Base-by-base conservation (phyloP, 2,888 invertebrate genomes). In the Pachycephus smyrnensis region DNA sequence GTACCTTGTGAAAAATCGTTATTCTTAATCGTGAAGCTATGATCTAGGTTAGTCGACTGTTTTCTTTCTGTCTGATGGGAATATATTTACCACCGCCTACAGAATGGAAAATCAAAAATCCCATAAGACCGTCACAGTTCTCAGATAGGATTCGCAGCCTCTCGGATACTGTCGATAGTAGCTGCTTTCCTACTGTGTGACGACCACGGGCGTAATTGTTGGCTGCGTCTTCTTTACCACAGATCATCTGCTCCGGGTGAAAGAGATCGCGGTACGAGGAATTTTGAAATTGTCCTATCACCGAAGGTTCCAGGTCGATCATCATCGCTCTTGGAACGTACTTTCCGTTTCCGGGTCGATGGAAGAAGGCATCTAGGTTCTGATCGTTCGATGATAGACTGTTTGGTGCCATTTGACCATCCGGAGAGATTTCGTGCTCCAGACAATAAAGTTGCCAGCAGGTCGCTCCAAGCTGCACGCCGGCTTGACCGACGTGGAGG, bases 291-390 rank as follows among this genome's bases (percentile, higher is more conserved):
- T 82, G 81, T 75, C 82, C 83, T 55, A 86, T 78, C 31, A 94
- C 94, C 77, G 94, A 94, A 33, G 94, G 94, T 86, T 94, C 94
- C 78, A 94, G 89, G 85, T 94, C 94, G 40, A 94, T 93, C 88
- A 94, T 93, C 68, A 94, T 92, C 30, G 90, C 92, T 73, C 94
- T 89, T 23, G 94, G 94, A 0, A 94, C 93, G 85, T 93, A 94
- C 84, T 94, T 94, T 35, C 93, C 94, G 75, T 92, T 90, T 73
- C 93, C 93, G 32, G 93, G 93, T 87, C 94, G 93, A 33, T 80
- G 81, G 83, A 89, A 89, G 76, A 88, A 84, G 23, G 88, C 93
- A 80, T 93, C 93, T 87, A 92, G 93, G 15, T 82, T 83, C 4
- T 87, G 84, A 82, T 93, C 92, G 84, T 93, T 93, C 40, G 90